These are phyloP conservation scores for Lutjanus argentimaculatus DNA, from an alignment of 2,797 vertebrate genomes.

Conservation along the genomic window DNA sequence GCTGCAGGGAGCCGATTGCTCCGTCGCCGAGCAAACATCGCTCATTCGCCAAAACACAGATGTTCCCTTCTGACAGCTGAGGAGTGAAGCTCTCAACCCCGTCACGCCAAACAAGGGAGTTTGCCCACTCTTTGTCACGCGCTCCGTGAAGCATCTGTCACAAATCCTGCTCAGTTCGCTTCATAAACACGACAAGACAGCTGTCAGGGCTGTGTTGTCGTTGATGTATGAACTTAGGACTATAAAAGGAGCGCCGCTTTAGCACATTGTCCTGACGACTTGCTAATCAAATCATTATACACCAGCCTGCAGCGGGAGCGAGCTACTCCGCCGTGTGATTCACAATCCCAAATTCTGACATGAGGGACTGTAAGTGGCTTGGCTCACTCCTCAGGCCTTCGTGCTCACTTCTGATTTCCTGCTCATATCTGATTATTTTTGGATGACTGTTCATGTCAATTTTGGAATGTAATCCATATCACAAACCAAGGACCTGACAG, in stretches of 20 bases:
- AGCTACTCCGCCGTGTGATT: slow-evolving; percentile 2
- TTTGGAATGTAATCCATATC: slow-evolving; percentile 27
- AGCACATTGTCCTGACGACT: slow-evolving; percentile 55
- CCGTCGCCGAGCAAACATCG: slow-evolving; percentile 66
- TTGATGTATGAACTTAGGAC: slow-evolving; percentile 56
- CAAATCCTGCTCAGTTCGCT: slow-evolving; percentile 66
- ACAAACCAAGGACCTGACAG: slow-evolving; percentile 22
- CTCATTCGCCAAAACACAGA: slow-evolving; percentile 76
- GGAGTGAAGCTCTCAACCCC: slow-evolving; percentile 72
- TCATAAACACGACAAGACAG: slow-evolving; percentile 72
- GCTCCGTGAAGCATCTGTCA: slow-evolving; percentile 61
- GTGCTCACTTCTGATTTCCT: slow-evolving; percentile 43
- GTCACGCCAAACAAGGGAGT: slow-evolving; percentile 76
- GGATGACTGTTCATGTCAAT: slow-evolving; percentile 40
- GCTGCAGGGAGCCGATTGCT: slow-evolving; percentile 76
- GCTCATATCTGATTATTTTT: slow-evolving; percentile 55
- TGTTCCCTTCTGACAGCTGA: slow-evolving; percentile 77
- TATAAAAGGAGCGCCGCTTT: slow-evolving; percentile 50
- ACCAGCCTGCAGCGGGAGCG: slow-evolving; percentile 44
- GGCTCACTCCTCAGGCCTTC: slow-evolving; percentile 42
- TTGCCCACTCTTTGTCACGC: slow-evolving; percentile 68
- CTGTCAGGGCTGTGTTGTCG: slow-evolving; percentile 62
- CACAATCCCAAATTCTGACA: slow-evolving; percentile 35
- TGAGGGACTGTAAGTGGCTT: slow-evolving; percentile 26
- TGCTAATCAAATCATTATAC: slow-evolving; percentile 66